Conservation (phyloP, 1,140 invertebrate species). For the Magallana gigas region DNA sequence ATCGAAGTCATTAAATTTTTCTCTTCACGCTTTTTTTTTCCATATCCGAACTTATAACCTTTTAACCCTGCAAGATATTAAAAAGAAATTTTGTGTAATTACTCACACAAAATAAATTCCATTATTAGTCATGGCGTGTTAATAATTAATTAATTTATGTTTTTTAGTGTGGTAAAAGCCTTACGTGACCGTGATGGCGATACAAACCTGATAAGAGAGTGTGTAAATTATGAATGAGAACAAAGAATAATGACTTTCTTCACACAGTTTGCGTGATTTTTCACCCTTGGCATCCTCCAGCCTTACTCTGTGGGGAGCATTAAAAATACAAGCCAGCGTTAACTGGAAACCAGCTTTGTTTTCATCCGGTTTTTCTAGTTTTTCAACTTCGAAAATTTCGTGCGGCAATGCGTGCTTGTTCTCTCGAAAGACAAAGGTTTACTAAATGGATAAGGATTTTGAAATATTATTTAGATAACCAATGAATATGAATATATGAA, state of each 20-base stretch:
- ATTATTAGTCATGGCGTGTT: constrained; percentile 14
- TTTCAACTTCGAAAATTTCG: no score
- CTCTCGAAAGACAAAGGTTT: no score
- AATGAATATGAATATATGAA: no score
- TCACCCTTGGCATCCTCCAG: not conserved
- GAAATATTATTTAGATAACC: no score
- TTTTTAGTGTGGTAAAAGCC: not conserved
- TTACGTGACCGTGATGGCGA: not conserved
- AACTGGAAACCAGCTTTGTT: not conserved
- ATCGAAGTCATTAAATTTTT: not conserved
- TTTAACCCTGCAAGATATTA: not conserved
- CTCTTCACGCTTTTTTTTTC: not conserved
- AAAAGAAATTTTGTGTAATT: not conserved
- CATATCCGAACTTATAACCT: not conserved
- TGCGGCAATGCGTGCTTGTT: no score
- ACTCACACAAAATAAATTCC: not conserved
- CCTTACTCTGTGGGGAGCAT: not conserved
- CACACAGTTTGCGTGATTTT: constrained; percentile 12
- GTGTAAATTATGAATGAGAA: constrained; percentile 32
- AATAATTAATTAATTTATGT: constrained; percentile 15
- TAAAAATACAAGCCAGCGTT: not conserved
- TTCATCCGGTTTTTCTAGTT: not conserved
- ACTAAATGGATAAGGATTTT: no score
- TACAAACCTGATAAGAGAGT: not conserved
- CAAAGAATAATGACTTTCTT: constrained; percentile 34